Evolutionary conservation across 1,140 invertebrate genomes (phyloP), one percentile per base, ranked within the genome.

Genomic region (Heliconius congener): DNA sequence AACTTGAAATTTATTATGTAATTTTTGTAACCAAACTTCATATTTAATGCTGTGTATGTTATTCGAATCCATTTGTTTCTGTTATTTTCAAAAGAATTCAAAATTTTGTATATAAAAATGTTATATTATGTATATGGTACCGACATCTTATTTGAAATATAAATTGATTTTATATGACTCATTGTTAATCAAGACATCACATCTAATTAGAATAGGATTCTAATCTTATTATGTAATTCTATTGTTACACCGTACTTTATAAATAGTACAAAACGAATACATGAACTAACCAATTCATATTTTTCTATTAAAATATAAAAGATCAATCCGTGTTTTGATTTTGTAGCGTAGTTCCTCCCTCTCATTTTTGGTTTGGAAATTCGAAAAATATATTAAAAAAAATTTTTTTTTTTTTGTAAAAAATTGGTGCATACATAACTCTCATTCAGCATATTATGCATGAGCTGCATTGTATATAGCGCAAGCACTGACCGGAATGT

Each of bases 241-340:
- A 78, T 77, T 81, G 60, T 78, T 84, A 82, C 84, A 79, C 79
- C 83, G 82, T 84, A 85, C 80, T 88, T 87, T 88, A 85, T 91
- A 85, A 82, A 84, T 88, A 93, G 87, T 93, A 93, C 90, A 91
- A 94, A 91, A 79, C 87, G 88, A 90, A 87, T 85, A 86, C 88
- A 84, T 85, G 78, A 85, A 90, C 90, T 93, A 94, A 92, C 91
- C 87, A 81, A 85, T 85, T 87, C 87, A 88, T 88, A 88, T 90
- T 88, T 92, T 90, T 92, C 88, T 91, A 85, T 93, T 94, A 93
- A 94, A 94, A 90, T 87, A 87, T 93, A 92, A 94, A 93, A 94
- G 91, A 92, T 87, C 88, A 88, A 93, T 85, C 77, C 87, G 91
- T 93, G 90, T 93, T 94, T 93, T 94, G 91, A 94, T 94, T 94